Conservation (phyloP, 2,888 invertebrate genomes). For the Aphelenchoides bicaudatus region DNA sequence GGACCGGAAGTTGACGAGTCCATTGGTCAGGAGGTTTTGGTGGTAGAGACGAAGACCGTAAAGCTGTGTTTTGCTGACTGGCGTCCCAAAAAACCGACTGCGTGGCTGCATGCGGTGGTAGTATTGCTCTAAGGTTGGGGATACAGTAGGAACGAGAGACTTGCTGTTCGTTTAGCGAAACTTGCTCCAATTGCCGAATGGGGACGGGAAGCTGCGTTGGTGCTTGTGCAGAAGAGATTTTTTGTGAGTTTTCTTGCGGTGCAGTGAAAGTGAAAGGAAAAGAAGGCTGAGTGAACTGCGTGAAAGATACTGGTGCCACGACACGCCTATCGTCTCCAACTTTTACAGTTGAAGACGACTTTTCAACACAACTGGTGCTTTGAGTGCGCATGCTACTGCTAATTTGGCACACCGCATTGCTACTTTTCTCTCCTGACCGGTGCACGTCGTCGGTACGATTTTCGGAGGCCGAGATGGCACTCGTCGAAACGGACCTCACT, state of each 20-base stretch:
- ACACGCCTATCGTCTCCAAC: no score
- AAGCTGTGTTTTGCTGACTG: slow-evolving; percentile 11
- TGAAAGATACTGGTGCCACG: no score
- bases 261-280: background rate
- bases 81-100: slow-evolving; percentile 15
- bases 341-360: no score
- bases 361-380: no score
- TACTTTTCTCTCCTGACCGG: background rate
- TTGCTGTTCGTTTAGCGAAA: slow-evolving; percentile 6
- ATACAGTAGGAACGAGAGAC: slow-evolving; percentile 15
- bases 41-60: background rate
- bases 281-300: no score
- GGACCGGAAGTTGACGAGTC: slow-evolving; percentile 7
- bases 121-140: slow-evolving; percentile 33
- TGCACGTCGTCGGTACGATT: background rate
- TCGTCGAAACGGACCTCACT: slow-evolving; percentile 12
- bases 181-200: no score
- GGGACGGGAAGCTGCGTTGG: slow-evolving; percentile 3
- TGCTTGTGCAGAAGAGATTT: slow-evolving; percentile 5
- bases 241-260: background rate
- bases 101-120: slow-evolving; percentile 33
- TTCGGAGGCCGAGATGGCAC: background rate
- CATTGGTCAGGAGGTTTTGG: slow-evolving; percentile 6
- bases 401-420: background rate
- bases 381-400: no score